Evolutionary conservation across 2,888 invertebrate species (phyloP).

Genomic region (Ophion costatus): DNA sequence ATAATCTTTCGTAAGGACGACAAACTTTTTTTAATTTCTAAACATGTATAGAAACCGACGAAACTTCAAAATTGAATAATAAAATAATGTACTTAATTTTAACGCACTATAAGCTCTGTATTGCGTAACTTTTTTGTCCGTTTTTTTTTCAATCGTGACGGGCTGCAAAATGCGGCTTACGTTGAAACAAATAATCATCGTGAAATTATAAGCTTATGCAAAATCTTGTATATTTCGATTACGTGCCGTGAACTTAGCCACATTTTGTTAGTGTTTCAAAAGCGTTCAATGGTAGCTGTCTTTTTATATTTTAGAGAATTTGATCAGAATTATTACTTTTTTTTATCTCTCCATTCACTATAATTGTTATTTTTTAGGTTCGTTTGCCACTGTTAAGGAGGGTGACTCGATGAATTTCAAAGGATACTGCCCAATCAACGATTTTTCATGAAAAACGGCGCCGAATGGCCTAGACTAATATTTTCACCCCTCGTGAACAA

Average conservation of each 20-base stretch:
- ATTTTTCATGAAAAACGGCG: too few relatives aligned
- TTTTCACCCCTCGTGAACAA: too few relatives aligned
- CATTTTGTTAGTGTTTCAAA: neutral
- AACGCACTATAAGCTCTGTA: constrained; percentile 34
- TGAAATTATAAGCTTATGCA: neutral
- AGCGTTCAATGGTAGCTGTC: too few relatives aligned
- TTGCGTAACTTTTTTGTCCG: neutral
- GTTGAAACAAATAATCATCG: neutral
- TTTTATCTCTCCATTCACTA: too few relatives aligned
- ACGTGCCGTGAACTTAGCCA: neutral
- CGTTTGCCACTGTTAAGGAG: too few relatives aligned
- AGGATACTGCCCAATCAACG: too few relatives aligned
- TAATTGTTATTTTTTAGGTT: too few relatives aligned
- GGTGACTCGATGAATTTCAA: too few relatives aligned
- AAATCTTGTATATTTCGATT: neutral
- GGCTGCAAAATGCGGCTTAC: neutral
- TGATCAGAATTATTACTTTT: too few relatives aligned
- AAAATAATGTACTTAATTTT: constrained; percentile 54
- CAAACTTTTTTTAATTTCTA: constrained; percentile 15
- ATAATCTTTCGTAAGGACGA: neutral
- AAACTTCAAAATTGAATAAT: constrained; percentile 47
- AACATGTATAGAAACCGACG: constrained; percentile 51
- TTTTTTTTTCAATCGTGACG: neutral
- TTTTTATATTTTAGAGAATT: too few relatives aligned
- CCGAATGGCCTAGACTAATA: too few relatives aligned